Evolutionary conservation across 2,113 vertebrate species (phyloP).

Genomic region (Lophochroa leadbeateri): DNA sequence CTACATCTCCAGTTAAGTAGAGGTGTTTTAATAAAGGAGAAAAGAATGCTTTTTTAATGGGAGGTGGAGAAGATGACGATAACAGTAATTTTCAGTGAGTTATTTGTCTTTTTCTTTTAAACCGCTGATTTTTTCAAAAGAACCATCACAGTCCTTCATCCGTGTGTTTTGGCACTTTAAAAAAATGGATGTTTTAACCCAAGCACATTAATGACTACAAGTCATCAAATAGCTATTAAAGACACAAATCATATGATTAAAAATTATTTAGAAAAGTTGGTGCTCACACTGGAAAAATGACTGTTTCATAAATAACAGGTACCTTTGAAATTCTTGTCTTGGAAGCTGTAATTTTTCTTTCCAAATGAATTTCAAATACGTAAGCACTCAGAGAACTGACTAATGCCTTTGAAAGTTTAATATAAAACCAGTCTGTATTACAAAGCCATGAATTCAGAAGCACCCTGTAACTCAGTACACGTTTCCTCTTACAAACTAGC

Average conservation of each 20-base stretch:
- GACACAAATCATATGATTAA: neutral
- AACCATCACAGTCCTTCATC: neutral
- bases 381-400: neutral
- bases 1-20: neutral
- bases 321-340: neutral
- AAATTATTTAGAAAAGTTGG: neutral
- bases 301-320: constrained; percentile 2
- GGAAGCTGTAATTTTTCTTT: constrained; percentile 23
- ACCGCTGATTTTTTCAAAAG: neutral
- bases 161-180: neutral
- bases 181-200: neutral
- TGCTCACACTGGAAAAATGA: neutral
- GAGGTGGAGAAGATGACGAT: neutral
- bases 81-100: neutral
- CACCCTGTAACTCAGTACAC: neutral
- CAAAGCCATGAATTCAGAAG: neutral
- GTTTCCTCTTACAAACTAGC: neutral
- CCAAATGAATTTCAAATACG: neutral
- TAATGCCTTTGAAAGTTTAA: neutral
- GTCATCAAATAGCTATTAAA: neutral
- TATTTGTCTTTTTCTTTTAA: neutral
- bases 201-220: neutral
- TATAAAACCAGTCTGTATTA: neutral
- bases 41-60: neutral
- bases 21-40: neutral